These are phyloP conservation scores for Caloenas nicobarica DNA, from an alignment of 2,113 vertebrate species.

Conservation along the genomic window DNA sequence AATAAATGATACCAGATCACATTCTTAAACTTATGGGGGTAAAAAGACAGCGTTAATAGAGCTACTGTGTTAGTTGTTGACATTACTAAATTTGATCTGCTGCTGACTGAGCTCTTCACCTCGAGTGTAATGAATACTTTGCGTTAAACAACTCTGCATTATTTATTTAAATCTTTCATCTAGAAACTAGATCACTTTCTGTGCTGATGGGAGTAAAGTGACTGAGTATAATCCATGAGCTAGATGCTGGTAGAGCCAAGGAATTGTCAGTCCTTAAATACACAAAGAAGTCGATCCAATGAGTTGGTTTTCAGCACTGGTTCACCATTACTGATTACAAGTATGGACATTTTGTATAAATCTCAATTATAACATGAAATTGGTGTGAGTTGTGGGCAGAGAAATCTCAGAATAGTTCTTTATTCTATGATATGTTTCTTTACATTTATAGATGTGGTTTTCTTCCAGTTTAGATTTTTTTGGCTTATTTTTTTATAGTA, in stretches of 20 bases:
- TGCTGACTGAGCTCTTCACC: slow-evolving; percentile 38
- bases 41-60: slow-evolving; percentile 3
- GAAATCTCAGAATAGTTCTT: not conserved
- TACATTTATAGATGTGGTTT: not conserved
- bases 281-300: not conserved
- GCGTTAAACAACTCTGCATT: slow-evolving; percentile 25
- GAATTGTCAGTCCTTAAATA: not conserved
- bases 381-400: not conserved
- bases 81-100: slow-evolving; percentile 43
- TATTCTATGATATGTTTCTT: not conserved
- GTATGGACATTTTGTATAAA: not conserved
- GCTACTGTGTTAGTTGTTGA: slow-evolving; percentile 7
- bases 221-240: not conserved
- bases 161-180: slow-evolving; percentile 66
- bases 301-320: not conserved
- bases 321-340: slow-evolving; percentile 6
- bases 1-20: not conserved
- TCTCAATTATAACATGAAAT: not conserved
- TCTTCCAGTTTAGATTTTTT: not conserved
- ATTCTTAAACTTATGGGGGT: not conserved
- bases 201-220: not conserved
- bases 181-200: slow-evolving; percentile 47
- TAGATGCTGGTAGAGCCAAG: not conserved
- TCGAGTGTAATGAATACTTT: slow-evolving; percentile 47
- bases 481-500: not conserved